Conservation (phyloP, 2,797 vertebrate genomes). For the Nannoperca australis region DNA sequence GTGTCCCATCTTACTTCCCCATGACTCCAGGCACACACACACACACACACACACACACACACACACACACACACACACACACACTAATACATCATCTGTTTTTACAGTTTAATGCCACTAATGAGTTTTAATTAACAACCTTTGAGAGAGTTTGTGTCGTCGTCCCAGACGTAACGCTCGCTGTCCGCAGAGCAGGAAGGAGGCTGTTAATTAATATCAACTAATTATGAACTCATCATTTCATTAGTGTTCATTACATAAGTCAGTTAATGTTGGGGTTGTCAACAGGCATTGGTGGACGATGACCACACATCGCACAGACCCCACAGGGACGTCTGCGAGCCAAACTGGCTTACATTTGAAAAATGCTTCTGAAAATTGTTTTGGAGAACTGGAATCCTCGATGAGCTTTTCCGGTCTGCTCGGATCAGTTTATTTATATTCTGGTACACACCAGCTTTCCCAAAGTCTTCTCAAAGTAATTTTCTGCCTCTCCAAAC, state of each 20-base stretch:
- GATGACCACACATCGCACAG: constrained; percentile 10
- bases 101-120: constrained; percentile 29
- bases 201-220: constrained; percentile 52
- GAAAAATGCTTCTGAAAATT: constrained; percentile 23
- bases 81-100: constrained; percentile 10
- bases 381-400: constrained; percentile 11
- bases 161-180: constrained; percentile 29
- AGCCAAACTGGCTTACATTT: neutral
- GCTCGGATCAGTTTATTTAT: constrained; percentile 8
- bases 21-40: neutral
- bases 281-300: neutral
- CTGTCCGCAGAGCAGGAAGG: constrained; percentile 50
- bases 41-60: constrained; percentile 16
- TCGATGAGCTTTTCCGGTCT: neutral
- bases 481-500: constrained; percentile 18
- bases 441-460: constrained; percentile 14
- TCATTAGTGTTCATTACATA: constrained; percentile 47
- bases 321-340: constrained; percentile 11
- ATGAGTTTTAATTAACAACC: constrained; percentile 59
- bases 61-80: constrained; percentile 15
- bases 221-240: constrained; percentile 45
- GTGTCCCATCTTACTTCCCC: constrained; percentile 6
- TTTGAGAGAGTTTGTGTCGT: constrained; percentile 46
- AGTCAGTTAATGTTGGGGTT: constrained; percentile 25
- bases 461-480: neutral